These are phyloP conservation scores for Lottia scabra DNA, from an alignment of 2,888 invertebrate species.

Conservation along the genomic window DNA sequence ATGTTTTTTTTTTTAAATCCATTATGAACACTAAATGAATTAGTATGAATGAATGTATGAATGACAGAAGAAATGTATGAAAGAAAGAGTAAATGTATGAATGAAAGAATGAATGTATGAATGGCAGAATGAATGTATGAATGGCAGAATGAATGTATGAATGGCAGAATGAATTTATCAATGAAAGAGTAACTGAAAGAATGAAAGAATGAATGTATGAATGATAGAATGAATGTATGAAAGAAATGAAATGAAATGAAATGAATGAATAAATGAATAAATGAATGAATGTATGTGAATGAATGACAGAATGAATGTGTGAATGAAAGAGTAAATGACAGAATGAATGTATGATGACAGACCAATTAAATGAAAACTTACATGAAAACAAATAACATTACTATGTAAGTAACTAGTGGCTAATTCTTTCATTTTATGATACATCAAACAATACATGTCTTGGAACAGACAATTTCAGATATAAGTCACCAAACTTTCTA, in stretches of 20 bases:
- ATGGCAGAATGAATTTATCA: background rate
- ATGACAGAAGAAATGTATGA: background rate
- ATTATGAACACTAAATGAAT: too few relatives aligned
- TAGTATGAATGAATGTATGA: too few relatives aligned
- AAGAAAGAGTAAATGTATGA: background rate
- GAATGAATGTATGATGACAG: too few relatives aligned
- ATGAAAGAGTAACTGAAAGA: background rate
- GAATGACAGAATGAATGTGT: background rate
- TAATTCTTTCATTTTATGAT: too few relatives aligned
- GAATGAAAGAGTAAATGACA: background rate
- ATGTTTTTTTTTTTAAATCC: too few relatives aligned
- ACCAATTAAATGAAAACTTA: constrained; percentile 2
- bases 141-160: background rate
- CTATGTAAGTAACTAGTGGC: too few relatives aligned
- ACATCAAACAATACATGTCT: background rate
- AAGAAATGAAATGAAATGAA: background rate
- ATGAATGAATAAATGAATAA: too few relatives aligned
- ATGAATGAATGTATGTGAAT: background rate
- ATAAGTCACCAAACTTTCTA: too few relatives aligned
- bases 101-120: background rate
- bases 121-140: background rate
- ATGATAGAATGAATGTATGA: constrained; percentile 5
- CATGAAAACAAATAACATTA: too few relatives aligned
- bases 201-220: background rate
- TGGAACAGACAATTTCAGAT: too few relatives aligned